Percentiles rank a stretch among this genome's conserved stretches.
Conservation (phyloP, 1,140 invertebrate genomes). For the Platyscapa corneri region DNA sequence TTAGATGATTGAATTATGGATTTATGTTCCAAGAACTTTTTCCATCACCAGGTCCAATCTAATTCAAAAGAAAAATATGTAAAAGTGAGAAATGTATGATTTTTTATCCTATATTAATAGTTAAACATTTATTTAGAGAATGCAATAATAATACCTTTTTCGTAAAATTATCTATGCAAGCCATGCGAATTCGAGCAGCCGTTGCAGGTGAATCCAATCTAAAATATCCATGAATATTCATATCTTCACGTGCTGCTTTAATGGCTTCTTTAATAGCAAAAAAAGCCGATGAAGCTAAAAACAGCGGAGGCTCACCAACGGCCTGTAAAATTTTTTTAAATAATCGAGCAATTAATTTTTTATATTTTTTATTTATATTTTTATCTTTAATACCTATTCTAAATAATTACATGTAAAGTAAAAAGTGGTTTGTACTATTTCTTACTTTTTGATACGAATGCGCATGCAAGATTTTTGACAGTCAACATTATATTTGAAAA, state of each 20-base stretch:
- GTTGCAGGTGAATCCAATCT: slow-evolving; percentile 89
- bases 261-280: slow-evolving; percentile 94
- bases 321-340: slow-evolving; percentile 78
- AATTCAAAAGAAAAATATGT: not conserved
- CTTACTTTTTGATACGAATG: too few species aligned
- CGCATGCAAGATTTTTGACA: too few species aligned
- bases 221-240: slow-evolving; percentile 79
- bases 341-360: not conserved
- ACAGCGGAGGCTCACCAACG: slow-evolving; percentile 94
- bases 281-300: slow-evolving; percentile 87
- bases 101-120: not conserved
- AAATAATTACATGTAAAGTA: too few species aligned
- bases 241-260: slow-evolving; percentile 82
- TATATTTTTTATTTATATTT: not conserved
- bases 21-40: slow-evolving; percentile 58
- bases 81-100: not conserved
- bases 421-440: too few species aligned
- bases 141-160: slow-evolving; percentile 79
- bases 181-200: slow-evolving; percentile 89
- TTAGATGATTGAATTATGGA: slow-evolving; percentile 35
- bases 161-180: slow-evolving; percentile 88
- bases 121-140: not conserved
- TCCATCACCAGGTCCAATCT: slow-evolving; percentile 55
- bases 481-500: too few species aligned
- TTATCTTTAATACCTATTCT: too few species aligned